Percentiles rank a stretch among this genome's conserved stretches.
These are phyloP conservation scores for Lithophane socia DNA, from an alignment of 2,888 invertebrate genomes.

Conservation along the genomic window DNA sequence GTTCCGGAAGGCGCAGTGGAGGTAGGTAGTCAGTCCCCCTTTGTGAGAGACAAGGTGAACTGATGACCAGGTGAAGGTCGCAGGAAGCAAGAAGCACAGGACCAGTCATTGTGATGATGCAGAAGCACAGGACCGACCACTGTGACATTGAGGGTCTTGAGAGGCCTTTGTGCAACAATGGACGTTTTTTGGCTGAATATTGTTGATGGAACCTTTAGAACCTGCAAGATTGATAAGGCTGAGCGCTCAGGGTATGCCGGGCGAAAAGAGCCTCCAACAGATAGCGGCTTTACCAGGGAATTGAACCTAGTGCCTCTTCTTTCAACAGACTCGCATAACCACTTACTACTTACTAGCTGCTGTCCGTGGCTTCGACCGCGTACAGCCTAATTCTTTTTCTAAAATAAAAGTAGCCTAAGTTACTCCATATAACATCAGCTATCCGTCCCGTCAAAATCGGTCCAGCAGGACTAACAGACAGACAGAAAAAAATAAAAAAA, in stretches of 20 bases:
- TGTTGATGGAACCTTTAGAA: neutral
- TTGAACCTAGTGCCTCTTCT: neutral
- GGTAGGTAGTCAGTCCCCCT: neutral
- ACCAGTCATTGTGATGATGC: neutral
- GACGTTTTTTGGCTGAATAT: accelerated
- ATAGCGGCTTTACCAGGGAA: neutral
- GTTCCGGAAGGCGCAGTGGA: neutral
- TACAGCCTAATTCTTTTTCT: no score
- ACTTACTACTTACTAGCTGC: no score
- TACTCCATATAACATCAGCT: no score
- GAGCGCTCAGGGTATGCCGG: neutral
- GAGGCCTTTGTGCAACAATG: no score
- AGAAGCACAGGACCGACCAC: neutral
- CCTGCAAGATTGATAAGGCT: neutral
- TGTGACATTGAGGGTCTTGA: neutral
- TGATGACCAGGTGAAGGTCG: neutral
- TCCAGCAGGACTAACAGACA: no score
- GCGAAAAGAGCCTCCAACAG: neutral
- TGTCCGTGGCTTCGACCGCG: no score
- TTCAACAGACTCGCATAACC: no score
- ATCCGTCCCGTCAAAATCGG: no score
- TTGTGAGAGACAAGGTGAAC: neutral
- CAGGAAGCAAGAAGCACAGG: neutral
- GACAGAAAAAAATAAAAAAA: no score
- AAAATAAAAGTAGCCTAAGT: no score